Base-by-base conservation (phyloP, 92 coral and sea anemone species). In the Scolanthus callimorphus region DNA sequence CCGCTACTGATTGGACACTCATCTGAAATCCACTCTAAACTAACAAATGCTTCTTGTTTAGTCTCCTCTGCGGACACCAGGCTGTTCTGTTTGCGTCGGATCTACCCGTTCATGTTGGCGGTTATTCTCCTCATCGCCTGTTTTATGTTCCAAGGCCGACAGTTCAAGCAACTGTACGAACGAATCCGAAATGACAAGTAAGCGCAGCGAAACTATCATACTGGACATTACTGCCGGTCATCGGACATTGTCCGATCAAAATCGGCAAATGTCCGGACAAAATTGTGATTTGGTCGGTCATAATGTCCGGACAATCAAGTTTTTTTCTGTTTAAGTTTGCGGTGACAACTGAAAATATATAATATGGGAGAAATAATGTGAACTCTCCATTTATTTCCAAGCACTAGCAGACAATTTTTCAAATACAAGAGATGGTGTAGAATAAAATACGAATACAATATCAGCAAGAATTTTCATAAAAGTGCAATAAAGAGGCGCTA, bases 161-260 rank as follows among this genome's bases (percentile, higher is more conserved):
- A 91, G 73, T 88, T 91, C 55, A 79, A 85, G 37, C 78, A 77
- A 25, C 81, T 91, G 25, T 91, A 91, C 65, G 97, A 91, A 56
- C 97, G 91, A 51, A 91, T 91, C 79, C 87, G 74, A 70, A 91
- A 91, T 48, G 97, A 91, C 67, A 91, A 84, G 97, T 91, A 68
- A 80, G 97, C 66, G 29, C 12, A 15, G 3, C 20, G 39, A 17
- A 38, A 17, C 1, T 26, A 11, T n/a, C n/a, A n/a, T n/a, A n/a
- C n/a, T 3, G 22, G 17, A 3, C 17, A 23, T 44, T 8, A 2
- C 2, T 2, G 52, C 24, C 20, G 20, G 17, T n/a, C n/a, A n/a
- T n/a, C n/a, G n/a, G n/a, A n/a, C n/a, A n/a, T n/a, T n/a, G n/a
- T n/a, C n/a, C n/a, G n/a, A n/a, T n/a, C n/a, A n/a, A n/a, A n/a